Base-by-base conservation (phyloP, 2,113 vertebrate genomes). In the Embiotoca jacksoni region DNA sequence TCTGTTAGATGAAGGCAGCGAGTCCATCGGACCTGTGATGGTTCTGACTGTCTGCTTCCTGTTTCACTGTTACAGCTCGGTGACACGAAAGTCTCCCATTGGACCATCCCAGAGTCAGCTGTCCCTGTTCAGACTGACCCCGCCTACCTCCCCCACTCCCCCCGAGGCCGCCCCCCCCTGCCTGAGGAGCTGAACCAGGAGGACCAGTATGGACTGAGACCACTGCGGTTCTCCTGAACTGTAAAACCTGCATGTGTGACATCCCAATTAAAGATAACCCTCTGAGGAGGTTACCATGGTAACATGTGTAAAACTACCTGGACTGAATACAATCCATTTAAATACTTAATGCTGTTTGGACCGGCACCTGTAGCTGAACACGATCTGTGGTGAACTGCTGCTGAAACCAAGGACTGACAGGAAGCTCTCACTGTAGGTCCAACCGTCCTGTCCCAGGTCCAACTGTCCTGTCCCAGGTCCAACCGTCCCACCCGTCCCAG, bases 111-210 rank as follows among this genome's bases (percentile, higher is more conserved):
- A 82, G 57, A 75, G 33, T 75, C 89, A 84, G 13, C n/a, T 84
- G 57, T 72, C 80, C 15, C 56, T 85, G 10, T 84, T 80, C 30
- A 83, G 80, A 0, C 67, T 94, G 62, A 92, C 90, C 5, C 92
- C 92, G 0, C 92, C 92, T 5, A 49, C 89, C 44, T 91, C 85
- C 16, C 82, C 83, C 0, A 87, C 84, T 3, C 49, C 53, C 6
- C 66, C 72, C 2, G 91, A 92, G 39, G 74, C 78, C 2, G 89
- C 69, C 15, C 92, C 91, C 6, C 92, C 92, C 50, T 80, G 82
- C 55, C 70, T 82, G 61, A 85, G 82, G 64, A 88, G 78, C 56
- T 89, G 74, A 87, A 59, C 8, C 69, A 9, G 14, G 16, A 32
- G 37, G 8, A 35, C 9, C 23, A 44, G 41, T 44, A 44, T 44